Evolutionary conservation across 2,113 vertebrate species (phyloP).

Genomic region (Pterocles gutturalis): DNA sequence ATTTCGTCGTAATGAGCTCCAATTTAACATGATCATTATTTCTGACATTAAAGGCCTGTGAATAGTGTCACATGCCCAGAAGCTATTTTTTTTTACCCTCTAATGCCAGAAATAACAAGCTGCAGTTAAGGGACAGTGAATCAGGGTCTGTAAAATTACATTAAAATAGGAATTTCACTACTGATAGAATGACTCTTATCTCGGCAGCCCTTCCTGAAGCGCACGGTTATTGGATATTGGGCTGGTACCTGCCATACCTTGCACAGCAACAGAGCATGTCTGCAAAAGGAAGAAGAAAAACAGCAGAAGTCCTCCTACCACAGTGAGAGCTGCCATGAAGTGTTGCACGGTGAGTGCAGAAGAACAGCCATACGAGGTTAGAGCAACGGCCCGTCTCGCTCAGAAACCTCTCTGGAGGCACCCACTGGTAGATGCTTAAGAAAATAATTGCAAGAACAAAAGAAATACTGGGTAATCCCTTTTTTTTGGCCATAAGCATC

Average conservation of each 20-base stretch:
- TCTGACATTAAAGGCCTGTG: slow-evolving; percentile 84
- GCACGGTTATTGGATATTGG: not conserved
- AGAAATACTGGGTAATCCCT: not conserved
- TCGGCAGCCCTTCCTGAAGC: not conserved
- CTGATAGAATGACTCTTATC: slow-evolving; percentile 6
- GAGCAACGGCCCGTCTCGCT: not conserved
- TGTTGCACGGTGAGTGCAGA: rapidly evolving
- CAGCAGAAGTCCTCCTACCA: not conserved
- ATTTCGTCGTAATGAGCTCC: slow-evolving; percentile 83
- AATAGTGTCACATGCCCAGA: slow-evolving; percentile 83
- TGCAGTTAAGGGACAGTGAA: slow-evolving; percentile 77
- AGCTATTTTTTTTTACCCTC: slow-evolving; percentile 80
- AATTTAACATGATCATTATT: slow-evolving; percentile 85
- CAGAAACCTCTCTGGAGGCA: not conserved
- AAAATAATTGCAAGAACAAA: not conserved
- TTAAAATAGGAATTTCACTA: slow-evolving; percentile 67
- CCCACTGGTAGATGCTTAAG: no score
- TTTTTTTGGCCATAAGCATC: not conserved
- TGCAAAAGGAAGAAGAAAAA: not conserved
- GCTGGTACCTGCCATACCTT: not conserved
- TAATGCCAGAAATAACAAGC: slow-evolving; percentile 84
- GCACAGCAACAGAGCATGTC: not conserved
- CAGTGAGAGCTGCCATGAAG: not conserved
- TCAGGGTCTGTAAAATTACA: slow-evolving; percentile 68
- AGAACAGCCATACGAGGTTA: not conserved